Percentiles rank a stretch among this genome's conserved stretches.
Conservation (phyloP, 2,888 invertebrate genomes). For the Bugula neritina region DNA sequence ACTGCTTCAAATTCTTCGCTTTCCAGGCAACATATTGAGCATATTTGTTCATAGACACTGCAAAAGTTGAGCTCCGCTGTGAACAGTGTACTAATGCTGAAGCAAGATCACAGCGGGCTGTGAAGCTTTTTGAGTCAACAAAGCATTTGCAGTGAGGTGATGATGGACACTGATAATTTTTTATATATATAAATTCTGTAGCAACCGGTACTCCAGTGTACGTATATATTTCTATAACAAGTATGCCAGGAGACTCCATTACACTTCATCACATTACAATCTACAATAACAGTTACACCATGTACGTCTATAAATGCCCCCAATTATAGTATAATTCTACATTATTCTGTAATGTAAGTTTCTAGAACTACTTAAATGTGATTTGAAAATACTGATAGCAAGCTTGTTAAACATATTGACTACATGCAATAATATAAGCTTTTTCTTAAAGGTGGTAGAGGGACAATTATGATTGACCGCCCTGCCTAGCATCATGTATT, state of each 20-base stretch:
- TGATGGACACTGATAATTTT: conserved; percentile 16
- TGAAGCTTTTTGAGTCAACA: not conserved
- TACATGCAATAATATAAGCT: too few relatives aligned
- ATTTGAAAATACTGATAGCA: too few relatives aligned
- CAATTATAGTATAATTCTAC: too few relatives aligned
- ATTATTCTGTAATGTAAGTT: too few relatives aligned
- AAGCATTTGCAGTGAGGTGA: conserved; percentile 10
- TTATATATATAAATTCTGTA: conserved; percentile 22
- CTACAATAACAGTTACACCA: too few relatives aligned
- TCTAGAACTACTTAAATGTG: too few relatives aligned
- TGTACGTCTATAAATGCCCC: too few relatives aligned
- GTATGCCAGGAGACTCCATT: conserved; percentile 7
- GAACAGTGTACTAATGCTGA: not conserved
- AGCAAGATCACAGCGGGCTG: not conserved
- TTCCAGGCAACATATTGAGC: not conserved
- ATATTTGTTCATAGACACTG: conserved; percentile 10
- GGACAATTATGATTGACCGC: too few relatives aligned
- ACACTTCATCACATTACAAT: too few relatives aligned
- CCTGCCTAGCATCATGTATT: too few relatives aligned
- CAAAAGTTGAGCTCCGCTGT: not conserved
- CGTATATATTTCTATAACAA: conserved; percentile 4
- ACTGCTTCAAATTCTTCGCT: not conserved
- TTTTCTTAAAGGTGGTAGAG: too few relatives aligned
- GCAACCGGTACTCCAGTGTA: conserved; percentile 5
- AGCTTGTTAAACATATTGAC: too few relatives aligned